Evolutionary conservation across 2,888 invertebrate genomes (phyloP).

Genomic region (Lottia gigantea): DNA sequence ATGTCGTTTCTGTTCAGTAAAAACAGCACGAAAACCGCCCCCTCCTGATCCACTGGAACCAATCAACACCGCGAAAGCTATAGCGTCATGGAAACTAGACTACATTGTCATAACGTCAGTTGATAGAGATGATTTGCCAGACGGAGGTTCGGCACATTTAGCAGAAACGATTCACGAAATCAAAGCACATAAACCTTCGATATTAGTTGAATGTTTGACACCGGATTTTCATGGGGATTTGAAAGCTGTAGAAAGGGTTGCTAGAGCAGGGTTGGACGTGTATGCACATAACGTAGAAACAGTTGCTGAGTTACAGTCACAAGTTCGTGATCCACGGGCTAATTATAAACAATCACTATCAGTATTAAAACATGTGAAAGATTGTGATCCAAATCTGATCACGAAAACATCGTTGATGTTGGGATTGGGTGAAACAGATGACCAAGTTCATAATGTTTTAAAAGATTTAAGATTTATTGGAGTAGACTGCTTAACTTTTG

Average conservation of each 20-base stretch:
- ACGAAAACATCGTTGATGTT: slow-evolving; percentile 99
- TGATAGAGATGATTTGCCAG: slow-evolving; percentile 94
- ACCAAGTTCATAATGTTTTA: slow-evolving; percentile 81
- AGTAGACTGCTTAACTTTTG: slow-evolving; percentile 96
- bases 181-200: slow-evolving; percentile 78
- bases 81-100: slow-evolving; percentile 93
- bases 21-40: slow-evolving; percentile 87
- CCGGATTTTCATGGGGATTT: slow-evolving; percentile 93
- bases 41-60: slow-evolving; percentile 87
- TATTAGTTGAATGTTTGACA: slow-evolving; percentile 94
- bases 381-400: slow-evolving; percentile 81
- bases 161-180: slow-evolving; percentile 90
- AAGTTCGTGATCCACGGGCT: slow-evolving; percentile 88
- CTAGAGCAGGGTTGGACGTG: slow-evolving; percentile 88
- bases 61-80: slow-evolving; percentile 89
- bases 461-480: slow-evolving; percentile 81
- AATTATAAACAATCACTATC: slow-evolving; percentile 88
- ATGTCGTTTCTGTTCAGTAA: slow-evolving; percentile 98
- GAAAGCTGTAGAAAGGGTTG: slow-evolving; percentile 80
- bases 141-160: slow-evolving; percentile 94
- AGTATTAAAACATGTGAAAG: slow-evolving; percentile 85
- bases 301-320: slow-evolving; percentile 87
- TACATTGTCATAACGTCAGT: slow-evolving; percentile 98
- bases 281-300: slow-evolving; percentile 99
- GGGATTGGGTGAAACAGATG: slow-evolving; percentile 77